Conservation (phyloP, 2,797 vertebrate genomes). For the Halcyon smyrnensis region DNA sequence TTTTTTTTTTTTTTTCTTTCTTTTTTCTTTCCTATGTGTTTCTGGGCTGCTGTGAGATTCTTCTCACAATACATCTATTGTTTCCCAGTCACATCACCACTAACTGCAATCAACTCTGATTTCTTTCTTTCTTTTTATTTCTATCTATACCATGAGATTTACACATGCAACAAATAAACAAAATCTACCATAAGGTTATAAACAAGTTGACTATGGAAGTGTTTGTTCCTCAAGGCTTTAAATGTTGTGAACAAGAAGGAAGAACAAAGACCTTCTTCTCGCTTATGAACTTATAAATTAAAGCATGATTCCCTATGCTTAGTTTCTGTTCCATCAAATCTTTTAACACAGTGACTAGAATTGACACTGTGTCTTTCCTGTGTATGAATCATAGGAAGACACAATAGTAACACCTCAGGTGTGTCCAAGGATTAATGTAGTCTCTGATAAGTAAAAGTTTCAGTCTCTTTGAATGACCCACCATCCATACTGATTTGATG, state of each 20-base stretch:
- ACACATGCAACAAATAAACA: background rate
- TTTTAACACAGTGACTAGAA: background rate
- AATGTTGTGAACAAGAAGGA: constrained; percentile 12
- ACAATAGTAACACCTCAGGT: background rate
- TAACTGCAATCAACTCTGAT: constrained; percentile 28
- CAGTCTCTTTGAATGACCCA: background rate
- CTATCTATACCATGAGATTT: constrained; percentile 40
- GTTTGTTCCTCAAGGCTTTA: constrained; percentile 19
- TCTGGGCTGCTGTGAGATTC: constrained; percentile 16
- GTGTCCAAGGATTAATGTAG: background rate
- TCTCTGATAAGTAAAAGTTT: background rate
- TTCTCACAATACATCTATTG: constrained; percentile 33
- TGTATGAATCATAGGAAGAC: background rate
- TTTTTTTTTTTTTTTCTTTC: too few relatives aligned
- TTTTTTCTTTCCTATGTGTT: background rate
- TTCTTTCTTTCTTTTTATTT: constrained; percentile 44
- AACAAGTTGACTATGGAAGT: background rate
- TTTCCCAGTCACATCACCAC: constrained; percentile 32
- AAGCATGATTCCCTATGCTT: background rate
- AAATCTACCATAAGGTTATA: constrained; percentile 6
- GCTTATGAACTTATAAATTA: constrained; percentile 24
- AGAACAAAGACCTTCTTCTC: background rate
- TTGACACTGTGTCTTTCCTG: background rate
- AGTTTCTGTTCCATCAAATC: background rate
- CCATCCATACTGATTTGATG: background rate